These are phyloP conservation scores for Ctenodactylus gundi DNA, from an alignment of 2,113 vertebrate genomes.

Conservation along the genomic window DNA sequence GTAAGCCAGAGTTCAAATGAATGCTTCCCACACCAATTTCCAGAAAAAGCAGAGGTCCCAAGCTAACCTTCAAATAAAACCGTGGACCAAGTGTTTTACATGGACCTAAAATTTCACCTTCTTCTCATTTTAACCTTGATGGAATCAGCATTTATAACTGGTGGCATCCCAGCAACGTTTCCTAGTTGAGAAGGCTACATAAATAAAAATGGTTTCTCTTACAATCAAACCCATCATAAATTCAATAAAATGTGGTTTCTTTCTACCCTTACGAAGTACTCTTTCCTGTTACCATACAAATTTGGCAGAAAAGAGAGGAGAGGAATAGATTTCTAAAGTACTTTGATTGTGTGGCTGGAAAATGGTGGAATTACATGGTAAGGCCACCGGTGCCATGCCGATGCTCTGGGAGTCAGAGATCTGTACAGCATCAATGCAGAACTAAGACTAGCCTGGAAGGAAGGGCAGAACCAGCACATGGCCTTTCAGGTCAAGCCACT, in stretches of 20 bases:
- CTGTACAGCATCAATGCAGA: no score
- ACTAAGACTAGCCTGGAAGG: no score
- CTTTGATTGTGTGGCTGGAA: slow-evolving; percentile 20
- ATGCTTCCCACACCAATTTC: neutral
- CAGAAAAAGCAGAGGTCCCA: neutral
- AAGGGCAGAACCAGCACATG: no score
- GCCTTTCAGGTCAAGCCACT: no score
- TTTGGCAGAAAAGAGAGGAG: neutral
- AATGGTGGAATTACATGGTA: neutral
- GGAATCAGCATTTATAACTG: neutral
- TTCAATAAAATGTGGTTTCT: neutral
- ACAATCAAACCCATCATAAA: neutral
- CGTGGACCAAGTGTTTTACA: neutral
- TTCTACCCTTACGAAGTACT: neutral
- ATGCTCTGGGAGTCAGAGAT: no score
- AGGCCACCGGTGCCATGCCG: no score
- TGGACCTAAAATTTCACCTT: neutral
- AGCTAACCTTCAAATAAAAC: neutral
- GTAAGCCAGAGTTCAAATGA: neutral
- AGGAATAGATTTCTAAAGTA: neutral
- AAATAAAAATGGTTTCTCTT: neutral
- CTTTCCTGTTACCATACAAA: neutral
- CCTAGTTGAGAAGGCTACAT: neutral
- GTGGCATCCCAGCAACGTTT: neutral
- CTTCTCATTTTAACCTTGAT: neutral